These are phyloP conservation scores for Dynastes hyllus DNA, from an alignment of 2,888 invertebrate species.

Conservation along the genomic window DNA sequence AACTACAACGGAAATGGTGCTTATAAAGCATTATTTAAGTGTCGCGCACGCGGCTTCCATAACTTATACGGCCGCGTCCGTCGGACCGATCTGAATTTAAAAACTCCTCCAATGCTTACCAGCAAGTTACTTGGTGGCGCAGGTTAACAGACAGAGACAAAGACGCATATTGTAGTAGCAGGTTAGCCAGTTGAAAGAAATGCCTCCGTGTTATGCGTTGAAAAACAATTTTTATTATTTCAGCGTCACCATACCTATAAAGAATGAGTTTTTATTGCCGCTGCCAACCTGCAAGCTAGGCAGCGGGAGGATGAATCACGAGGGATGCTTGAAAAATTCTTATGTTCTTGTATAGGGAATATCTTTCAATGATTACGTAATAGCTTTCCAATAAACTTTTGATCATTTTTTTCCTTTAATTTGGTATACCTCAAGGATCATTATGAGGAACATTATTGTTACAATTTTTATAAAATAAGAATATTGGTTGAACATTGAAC, in stretches of 20 bases:
- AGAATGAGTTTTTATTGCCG: conserved; percentile 20
- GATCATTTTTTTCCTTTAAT: no score
- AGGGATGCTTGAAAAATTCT: not conserved
- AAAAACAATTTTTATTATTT: conserved; percentile 48
- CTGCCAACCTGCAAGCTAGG: not conserved
- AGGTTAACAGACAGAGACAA: not conserved
- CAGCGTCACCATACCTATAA: conserved; percentile 44
- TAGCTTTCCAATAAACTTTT: no score
- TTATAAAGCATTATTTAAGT: conserved; percentile 51
- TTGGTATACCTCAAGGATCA: no score
- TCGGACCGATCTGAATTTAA: conserved; percentile 55
- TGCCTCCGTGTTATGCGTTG: not conserved
- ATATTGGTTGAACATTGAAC: no score
- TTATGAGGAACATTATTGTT: no score
- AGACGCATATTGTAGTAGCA: no score
- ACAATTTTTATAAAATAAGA: no score
- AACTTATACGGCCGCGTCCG: conserved; percentile 53
- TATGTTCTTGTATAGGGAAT: no score
- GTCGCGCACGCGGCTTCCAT: conserved; percentile 55
- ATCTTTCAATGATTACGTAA: no score
- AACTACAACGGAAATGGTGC: conserved; percentile 53
- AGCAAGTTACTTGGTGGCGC: not conserved
- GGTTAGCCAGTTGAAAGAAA: no score
- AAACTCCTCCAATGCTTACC: conserved; percentile 16
- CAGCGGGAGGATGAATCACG: not conserved